Evolutionary conservation across 2,797 vertebrate genomes (phyloP), one percentile per base, ranked within the genome.

Genomic region (Hafferia zeledoni): DNA sequence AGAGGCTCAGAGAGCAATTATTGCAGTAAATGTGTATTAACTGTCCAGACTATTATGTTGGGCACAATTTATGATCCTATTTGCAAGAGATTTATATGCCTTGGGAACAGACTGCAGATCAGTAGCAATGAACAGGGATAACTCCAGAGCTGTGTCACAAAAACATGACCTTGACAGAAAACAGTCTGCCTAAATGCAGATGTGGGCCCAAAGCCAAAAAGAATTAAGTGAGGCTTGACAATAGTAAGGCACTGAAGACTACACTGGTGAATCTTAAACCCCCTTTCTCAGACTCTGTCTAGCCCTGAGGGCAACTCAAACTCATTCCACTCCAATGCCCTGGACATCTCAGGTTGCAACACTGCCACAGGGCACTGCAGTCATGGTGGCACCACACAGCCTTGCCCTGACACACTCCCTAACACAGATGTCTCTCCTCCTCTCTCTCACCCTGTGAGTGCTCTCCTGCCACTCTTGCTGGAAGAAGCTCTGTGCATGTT

Each of bases 1-100:
- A 92, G 90, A 87, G 46, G 72, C 71, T 87, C 43, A 10, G 63
- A 93, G 78, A 53, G 63, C 88, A 95, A 94, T 68, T 89, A 84
- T 67, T 81, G 43, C 0, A 0, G 76, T 47, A 95, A 93, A 89
- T 39, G 76, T 1, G 0, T 68, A 93, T 85, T 91, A 91, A 89
- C 69, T 87, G 35, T 87, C 76, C 82, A 69, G 79, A 75, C 76
- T 71, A 75, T 83, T 92, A 92, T 33, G 65, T 9, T 37, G 46
- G 61, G 72, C 61, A 91, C 68, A 92, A 84, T 67, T 95, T 92
- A 94, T 78, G 79, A 87, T 89, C 69, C 81, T 69, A 56, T 93
- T 89, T 93, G 53, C 63, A 53, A 83, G 86, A 78, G 84, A 95
- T 90, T 89, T 94, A 90, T 94, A 90, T 80, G 61, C 71, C 39